Conservation (phyloP, 2,888 invertebrate species). For the Eilema sororculum region DNA sequence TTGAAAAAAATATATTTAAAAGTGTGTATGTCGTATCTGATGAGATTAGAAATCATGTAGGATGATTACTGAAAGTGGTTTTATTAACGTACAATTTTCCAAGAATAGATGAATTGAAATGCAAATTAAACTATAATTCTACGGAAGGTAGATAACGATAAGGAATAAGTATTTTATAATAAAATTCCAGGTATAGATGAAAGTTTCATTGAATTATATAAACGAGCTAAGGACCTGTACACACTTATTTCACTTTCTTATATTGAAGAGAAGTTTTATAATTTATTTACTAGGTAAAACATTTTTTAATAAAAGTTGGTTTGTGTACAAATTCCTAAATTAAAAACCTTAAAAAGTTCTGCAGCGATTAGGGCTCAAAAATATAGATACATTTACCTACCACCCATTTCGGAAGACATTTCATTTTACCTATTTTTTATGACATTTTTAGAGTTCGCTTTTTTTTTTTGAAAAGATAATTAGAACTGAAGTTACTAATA, state of each 20-base stretch:
- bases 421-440: too few relatives aligned
- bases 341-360: too few relatives aligned
- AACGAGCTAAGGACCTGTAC: background rate
- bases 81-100: constrained; percentile 2
- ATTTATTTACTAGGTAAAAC: too few relatives aligned
- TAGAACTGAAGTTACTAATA: too few relatives aligned
- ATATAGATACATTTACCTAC: too few relatives aligned
- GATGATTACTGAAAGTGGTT: background rate
- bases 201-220: background rate
- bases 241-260: background rate
- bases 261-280: background rate
- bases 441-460: too few relatives aligned
- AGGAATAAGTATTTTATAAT: background rate
- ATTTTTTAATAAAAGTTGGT: too few relatives aligned
- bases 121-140: constrained; percentile 9
- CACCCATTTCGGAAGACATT: too few relatives aligned
- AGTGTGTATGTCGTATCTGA: background rate
- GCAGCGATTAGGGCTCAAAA: too few relatives aligned
- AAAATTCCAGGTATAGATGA: background rate
- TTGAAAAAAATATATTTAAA: background rate
- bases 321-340: too few relatives aligned
- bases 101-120: constrained; percentile 26
- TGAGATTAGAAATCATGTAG: background rate
- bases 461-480: too few relatives aligned
- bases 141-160: background rate